Evolutionary conservation across 2,888 invertebrate genomes (phyloP).

Genomic region (Drosophila meridiana): DNA sequence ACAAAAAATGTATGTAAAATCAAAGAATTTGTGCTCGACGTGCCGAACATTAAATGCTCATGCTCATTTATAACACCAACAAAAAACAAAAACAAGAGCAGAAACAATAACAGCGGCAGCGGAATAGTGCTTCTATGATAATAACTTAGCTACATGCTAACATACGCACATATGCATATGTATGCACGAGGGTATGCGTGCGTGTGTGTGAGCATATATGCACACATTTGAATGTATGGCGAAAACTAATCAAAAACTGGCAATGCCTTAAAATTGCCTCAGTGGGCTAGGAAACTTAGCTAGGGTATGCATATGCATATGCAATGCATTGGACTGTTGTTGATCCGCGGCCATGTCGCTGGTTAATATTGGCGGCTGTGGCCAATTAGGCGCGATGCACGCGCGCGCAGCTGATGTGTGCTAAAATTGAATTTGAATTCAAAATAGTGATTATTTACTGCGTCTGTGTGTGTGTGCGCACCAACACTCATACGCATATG

Average conservation of each 20-base stretch:
- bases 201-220: constrained; percentile 1
- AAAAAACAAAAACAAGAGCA: not conserved
- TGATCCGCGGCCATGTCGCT: constrained; percentile 31
- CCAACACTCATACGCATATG: not conserved
- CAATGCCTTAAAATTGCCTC: not conserved
- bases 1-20: not conserved
- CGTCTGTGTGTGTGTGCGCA: constrained; percentile 27
- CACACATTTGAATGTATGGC: not conserved
- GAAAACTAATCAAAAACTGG: constrained; percentile 2
- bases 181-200: no score
- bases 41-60: constrained; percentile 37
- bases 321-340: constrained; percentile 4
- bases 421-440: constrained; percentile 72
- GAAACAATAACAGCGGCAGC: not conserved
- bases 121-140: not conserved
- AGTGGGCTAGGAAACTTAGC: not conserved
- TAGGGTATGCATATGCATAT: not conserved
- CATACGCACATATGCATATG: not conserved
- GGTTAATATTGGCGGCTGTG: constrained; percentile 28
- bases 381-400: constrained; percentile 62
- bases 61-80: constrained; percentile 7
- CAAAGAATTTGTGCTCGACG: constrained; percentile 12
- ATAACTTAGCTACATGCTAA: constrained; percentile 2
- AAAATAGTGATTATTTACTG: constrained; percentile 69
- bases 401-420: constrained; percentile 36